These are phyloP conservation scores for Dreissena rostriformis DNA, from an alignment of 1,140 invertebrate genomes.

Conservation along the genomic window DNA sequence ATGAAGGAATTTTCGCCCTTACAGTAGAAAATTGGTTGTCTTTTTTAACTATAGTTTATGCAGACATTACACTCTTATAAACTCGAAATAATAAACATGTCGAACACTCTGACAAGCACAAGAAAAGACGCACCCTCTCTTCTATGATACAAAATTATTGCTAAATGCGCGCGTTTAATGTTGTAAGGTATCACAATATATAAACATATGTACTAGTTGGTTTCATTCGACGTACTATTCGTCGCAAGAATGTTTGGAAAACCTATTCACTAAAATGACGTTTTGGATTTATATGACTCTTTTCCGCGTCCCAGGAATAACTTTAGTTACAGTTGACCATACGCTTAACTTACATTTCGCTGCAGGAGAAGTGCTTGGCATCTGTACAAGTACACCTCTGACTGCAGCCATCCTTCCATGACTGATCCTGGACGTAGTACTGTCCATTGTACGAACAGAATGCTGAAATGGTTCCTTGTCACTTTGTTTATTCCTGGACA, in stretches of 20 bases:
- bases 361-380: constrained; percentile 56
- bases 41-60: too few species aligned
- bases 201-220: neutral
- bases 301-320: too few species aligned
- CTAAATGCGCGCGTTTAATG: neutral
- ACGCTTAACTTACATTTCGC: constrained; percentile 49
- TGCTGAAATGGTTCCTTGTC: constrained; percentile 53
- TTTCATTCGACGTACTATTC: neutral
- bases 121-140: too few species aligned
- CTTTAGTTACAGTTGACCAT: too few species aligned
- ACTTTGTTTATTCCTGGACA: too few species aligned
- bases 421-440: constrained; percentile 61
- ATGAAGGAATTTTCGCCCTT: too few species aligned
- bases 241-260: neutral
- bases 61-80: too few species aligned
- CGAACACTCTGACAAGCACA: too few species aligned
- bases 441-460: constrained; percentile 64
- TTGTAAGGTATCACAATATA: neutral
- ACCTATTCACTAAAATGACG: neutral
- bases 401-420: constrained; percentile 65
- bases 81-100: too few species aligned
- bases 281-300: neutral
- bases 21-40: too few species aligned
- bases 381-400: constrained; percentile 62
- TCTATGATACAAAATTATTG: too few species aligned